Conservation (phyloP, 2,888 invertebrate species). For the Parelbella ahira region DNA sequence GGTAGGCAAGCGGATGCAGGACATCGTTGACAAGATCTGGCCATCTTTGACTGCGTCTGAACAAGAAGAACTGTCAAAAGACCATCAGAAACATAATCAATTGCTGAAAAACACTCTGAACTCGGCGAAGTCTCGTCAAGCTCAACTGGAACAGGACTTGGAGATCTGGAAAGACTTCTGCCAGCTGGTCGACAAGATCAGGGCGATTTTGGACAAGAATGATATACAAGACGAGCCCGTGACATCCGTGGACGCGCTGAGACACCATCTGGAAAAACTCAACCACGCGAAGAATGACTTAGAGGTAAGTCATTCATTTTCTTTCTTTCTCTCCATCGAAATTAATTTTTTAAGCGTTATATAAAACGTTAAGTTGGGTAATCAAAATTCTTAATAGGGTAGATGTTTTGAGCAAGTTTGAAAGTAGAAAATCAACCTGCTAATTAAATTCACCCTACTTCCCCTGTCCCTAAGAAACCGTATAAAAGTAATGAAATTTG, state of each 20-base stretch:
- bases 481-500: too few species aligned
- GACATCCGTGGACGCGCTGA: conserved; percentile 88
- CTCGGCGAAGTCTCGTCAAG: conserved; percentile 89
- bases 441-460: too few species aligned
- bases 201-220: conserved; percentile 86
- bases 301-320: conserved; percentile 80
- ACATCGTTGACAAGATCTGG: conserved; percentile 93
- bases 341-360: too few species aligned
- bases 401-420: too few species aligned
- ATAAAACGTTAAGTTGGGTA: too few species aligned
- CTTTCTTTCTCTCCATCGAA: too few species aligned
- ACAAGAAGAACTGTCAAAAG: conserved; percentile 90
- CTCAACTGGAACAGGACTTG: conserved; percentile 89
- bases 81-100: conserved; percentile 90
- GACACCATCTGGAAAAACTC: conserved; percentile 91
- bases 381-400: too few species aligned
- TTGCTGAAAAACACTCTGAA: conserved; percentile 90
- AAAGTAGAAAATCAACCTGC: too few species aligned
- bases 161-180: conserved; percentile 93
- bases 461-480: too few species aligned
- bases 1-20: conserved; percentile 90
- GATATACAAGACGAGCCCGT: conserved; percentile 90
- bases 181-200: conserved; percentile 88
- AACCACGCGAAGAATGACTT: conserved; percentile 87
- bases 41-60: conserved; percentile 89